Percentiles rank a stretch among this genome's conserved stretches.
Evolutionary conservation across 1,140 invertebrate genomes (phyloP).

Genomic region (Atta texana): DNA sequence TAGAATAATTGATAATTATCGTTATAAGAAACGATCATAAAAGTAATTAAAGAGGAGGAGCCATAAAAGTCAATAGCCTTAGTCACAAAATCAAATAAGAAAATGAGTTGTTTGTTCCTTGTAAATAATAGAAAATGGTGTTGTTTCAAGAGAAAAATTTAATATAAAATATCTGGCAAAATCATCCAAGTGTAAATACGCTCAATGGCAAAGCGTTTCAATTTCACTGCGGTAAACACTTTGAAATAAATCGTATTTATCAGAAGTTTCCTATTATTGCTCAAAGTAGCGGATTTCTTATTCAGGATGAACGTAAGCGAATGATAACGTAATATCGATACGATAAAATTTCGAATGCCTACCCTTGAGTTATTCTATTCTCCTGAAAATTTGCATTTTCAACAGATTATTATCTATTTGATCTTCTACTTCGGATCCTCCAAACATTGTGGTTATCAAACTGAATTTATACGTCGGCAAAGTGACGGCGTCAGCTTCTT

Average conservation of each 20-base stretch:
- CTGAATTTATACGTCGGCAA: constrained; percentile 37
- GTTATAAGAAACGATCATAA: constrained; percentile 11
- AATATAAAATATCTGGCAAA: constrained; percentile 67
- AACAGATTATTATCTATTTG: constrained; percentile 35
- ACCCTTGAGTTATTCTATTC: not conserved
- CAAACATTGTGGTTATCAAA: constrained; percentile 8
- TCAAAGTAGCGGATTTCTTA: constrained; percentile 12
- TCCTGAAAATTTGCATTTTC: constrained; percentile 9
- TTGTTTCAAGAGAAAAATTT: constrained; percentile 64
- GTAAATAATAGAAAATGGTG: constrained; percentile 50
- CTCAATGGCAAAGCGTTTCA: constrained; percentile 48
- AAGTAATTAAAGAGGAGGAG: constrained; percentile 42
- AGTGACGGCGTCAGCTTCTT: constrained; percentile 54
- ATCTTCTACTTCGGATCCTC: constrained; percentile 8
- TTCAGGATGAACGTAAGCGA: constrained; percentile 15
- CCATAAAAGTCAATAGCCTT: not conserved
- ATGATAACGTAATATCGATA: not conserved
- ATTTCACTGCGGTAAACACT: constrained; percentile 63
- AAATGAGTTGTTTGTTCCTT: constrained; percentile 35
- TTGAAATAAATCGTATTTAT: constrained; percentile 70
- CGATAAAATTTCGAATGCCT: constrained; percentile 3
- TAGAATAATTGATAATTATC: not conserved
- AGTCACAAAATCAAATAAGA: constrained; percentile 52
- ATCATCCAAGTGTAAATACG: constrained; percentile 57
- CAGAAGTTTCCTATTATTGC: constrained; percentile 60